phyloP scores from a whole-genome alignment of 2,113 vertebrate genomes.

The Sphaerodactylus townsendi region DNA sequence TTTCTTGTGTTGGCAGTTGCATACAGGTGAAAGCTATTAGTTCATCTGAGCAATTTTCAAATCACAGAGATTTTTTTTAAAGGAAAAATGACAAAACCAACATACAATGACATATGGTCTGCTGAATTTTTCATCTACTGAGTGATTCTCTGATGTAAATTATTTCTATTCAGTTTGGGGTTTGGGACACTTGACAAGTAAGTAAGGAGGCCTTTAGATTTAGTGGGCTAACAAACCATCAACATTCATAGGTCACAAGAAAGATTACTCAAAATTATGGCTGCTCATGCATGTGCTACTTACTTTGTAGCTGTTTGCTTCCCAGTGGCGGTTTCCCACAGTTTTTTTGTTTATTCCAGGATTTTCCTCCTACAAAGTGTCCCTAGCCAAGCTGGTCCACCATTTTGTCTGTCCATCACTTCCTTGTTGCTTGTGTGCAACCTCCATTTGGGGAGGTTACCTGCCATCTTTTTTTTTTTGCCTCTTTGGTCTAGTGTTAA shows the following conservation, averaged over 20 bases:
- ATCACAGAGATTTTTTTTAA: not conserved
- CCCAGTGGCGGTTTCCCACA: too few species aligned
- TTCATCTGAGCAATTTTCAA: not conserved
- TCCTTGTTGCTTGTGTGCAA: too few species aligned
- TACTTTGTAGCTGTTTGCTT: too few species aligned
- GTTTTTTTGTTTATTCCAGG: too few species aligned
- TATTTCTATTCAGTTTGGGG: not conserved
- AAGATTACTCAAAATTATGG: too few species aligned
- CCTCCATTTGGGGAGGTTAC: too few species aligned
- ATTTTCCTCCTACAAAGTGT: too few species aligned
- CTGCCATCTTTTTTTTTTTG: too few species aligned
- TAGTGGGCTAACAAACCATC: not conserved
- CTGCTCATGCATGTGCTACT: too few species aligned
- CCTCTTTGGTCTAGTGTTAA: too few species aligned
- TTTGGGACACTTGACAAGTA: not conserved
- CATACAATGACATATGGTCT: not conserved
- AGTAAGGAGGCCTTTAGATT: not conserved
- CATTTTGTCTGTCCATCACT: too few species aligned
- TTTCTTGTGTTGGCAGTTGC: not conserved
- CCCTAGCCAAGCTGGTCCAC: too few species aligned
- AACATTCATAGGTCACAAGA: not conserved
- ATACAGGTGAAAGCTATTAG: not conserved
- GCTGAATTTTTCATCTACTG: constrained; percentile 3
- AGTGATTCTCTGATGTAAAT: not conserved
- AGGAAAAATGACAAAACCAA: not conserved